Percentiles rank a stretch among this genome's conserved stretches.
phyloP scores from a whole-genome alignment of 2,888 invertebrate species.

The Nemapogon koenigi region DNA sequence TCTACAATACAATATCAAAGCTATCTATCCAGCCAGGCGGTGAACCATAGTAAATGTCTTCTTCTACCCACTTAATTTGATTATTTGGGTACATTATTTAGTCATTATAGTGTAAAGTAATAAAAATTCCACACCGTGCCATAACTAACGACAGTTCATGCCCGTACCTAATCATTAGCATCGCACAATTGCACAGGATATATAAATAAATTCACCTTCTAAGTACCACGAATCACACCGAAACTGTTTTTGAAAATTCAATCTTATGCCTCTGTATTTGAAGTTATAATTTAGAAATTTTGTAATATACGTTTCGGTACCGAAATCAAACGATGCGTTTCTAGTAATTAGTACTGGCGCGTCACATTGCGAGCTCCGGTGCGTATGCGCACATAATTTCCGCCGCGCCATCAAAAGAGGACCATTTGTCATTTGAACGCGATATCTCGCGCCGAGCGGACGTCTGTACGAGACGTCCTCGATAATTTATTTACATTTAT shows the following conservation, averaged over 20 bases:
- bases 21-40: no score
- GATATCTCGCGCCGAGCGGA: slow-evolving; percentile 49
- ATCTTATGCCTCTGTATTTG: slow-evolving; percentile 24
- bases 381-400: slow-evolving; percentile 63
- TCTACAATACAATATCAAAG: no score
- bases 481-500: slow-evolving; percentile 57
- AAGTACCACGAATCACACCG: slow-evolving; percentile 36
- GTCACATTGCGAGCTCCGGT: slow-evolving; percentile 52
- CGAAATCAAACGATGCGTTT: slow-evolving; percentile 1
- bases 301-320: background rate
- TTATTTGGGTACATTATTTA: no score
- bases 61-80: no score
- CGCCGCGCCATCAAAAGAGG: slow-evolving; percentile 58
- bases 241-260: slow-evolving; percentile 22
- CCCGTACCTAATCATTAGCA: no score
- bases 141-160: no score
- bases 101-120: no score
- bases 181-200: slow-evolving; percentile 57
- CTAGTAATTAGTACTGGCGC: slow-evolving; percentile 54
- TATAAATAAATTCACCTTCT: slow-evolving; percentile 58
- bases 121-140: no score
- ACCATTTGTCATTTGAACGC: slow-evolving; percentile 61
- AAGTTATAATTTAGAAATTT: slow-evolving; percentile 26
- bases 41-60: no score
- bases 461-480: slow-evolving; percentile 37